phyloP scores from a whole-genome alignment of 1,140 invertebrate species.

The Cotesia typhae region DNA sequence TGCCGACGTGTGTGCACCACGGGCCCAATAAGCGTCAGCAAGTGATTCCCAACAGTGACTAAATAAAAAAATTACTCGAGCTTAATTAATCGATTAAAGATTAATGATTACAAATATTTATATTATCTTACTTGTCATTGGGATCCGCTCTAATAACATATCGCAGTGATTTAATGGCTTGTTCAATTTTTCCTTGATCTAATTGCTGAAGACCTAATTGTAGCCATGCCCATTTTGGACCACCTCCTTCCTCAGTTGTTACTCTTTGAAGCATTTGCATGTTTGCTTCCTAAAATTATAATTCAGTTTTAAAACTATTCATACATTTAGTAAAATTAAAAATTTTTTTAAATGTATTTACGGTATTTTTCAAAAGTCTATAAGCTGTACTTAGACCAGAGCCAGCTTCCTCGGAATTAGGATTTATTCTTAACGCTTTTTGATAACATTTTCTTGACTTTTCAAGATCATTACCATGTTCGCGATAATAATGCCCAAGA shows the following conservation, averaged over 20 bases:
- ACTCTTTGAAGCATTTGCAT: conserved; percentile 73
- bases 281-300: conserved; percentile 70
- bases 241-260: conserved; percentile 59
- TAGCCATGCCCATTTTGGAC: conserved; percentile 82
- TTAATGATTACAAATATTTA: conserved; percentile 2
- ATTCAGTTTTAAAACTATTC: conserved; percentile 5
- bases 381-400: conserved; percentile 80
- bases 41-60: conserved; percentile 84
- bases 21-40: conserved; percentile 84
- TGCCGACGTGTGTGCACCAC: conserved; percentile 86
- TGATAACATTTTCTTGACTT: conserved; percentile 84
- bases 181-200: conserved; percentile 73
- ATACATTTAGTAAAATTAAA: not conserved
- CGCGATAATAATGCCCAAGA: conserved; percentile 78
- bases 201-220: conserved; percentile 81
- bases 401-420: conserved; percentile 71
- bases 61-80: conserved; percentile 34
- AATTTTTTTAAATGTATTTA: conserved; percentile 49
- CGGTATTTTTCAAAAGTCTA: conserved; percentile 73
- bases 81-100: conserved; percentile 13
- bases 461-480: conserved; percentile 69
- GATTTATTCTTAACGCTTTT: conserved; percentile 81
- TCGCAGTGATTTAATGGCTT: conserved; percentile 80
- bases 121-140: conserved; percentile 69
- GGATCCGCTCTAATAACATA: conserved; percentile 79